Percentiles rank a stretch among this genome's conserved stretches.
These are phyloP conservation scores for Gyrodactylus salaris DNA, from an alignment of 1,140 invertebrate species.

Conservation along the genomic window DNA sequence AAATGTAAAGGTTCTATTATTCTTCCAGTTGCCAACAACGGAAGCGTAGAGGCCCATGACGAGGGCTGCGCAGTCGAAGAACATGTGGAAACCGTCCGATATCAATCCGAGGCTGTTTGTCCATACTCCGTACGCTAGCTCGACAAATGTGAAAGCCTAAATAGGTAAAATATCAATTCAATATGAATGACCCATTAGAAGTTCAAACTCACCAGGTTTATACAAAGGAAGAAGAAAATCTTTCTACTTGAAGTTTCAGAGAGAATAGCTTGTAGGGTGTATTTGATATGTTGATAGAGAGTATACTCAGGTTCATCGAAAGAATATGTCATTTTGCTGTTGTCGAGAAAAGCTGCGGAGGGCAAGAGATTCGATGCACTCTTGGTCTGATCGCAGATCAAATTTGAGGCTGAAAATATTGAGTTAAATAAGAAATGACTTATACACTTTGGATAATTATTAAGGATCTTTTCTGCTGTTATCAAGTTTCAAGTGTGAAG, in stretches of 20 bases:
- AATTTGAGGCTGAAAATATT: not conserved
- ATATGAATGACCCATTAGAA: not conserved
- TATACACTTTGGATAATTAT: too few relatives aligned
- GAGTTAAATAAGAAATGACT: too few relatives aligned
- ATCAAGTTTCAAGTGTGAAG: too few relatives aligned
- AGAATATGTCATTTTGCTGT: not conserved
- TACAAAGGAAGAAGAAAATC: not conserved
- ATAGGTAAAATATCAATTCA: not conserved
- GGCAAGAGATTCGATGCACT: not conserved
- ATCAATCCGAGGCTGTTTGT: slow-evolving; percentile 72
- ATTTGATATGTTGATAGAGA: not conserved
- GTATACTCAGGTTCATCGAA: not conserved
- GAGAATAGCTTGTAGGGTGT: not conserved
- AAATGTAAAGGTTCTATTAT: slow-evolving; percentile 65
- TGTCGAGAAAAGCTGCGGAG: not conserved
- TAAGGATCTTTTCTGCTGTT: too few relatives aligned
- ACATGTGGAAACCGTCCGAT: slow-evolving; percentile 95
- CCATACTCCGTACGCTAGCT: slow-evolving; percentile 67
- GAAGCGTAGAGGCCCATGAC: slow-evolving; percentile 62
- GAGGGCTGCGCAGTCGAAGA: slow-evolving; percentile 82
- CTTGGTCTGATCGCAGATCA: not conserved
- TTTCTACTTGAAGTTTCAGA: not conserved
- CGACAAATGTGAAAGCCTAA: slow-evolving; percentile 40
- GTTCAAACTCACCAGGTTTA: not conserved
- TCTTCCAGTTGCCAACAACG: slow-evolving; percentile 43